Conservation (phyloP, 2,797 vertebrate species). For the Gallinago nigripennis region DNA sequence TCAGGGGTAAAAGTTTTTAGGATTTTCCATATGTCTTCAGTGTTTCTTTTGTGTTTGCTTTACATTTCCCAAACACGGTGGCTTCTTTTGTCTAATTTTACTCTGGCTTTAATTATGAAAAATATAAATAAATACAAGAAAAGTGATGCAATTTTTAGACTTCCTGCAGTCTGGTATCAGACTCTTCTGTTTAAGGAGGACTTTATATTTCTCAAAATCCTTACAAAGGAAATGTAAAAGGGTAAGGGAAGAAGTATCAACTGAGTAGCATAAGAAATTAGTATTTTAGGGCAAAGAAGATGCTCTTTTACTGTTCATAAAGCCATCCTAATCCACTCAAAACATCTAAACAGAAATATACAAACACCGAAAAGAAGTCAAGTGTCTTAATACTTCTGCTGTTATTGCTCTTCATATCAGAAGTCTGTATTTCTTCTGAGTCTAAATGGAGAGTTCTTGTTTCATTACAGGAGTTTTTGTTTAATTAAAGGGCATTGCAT, state of each 20-base stretch:
- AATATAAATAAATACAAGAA: conserved; percentile 10
- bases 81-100: conserved; percentile 20
- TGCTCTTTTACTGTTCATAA: background rate
- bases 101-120: conserved; percentile 10
- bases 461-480: background rate
- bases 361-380: background rate
- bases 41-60: background rate
- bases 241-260: background rate
- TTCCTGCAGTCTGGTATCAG: background rate
- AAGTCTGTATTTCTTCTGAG: background rate
- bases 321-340: background rate
- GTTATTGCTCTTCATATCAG: background rate
- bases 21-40: background rate
- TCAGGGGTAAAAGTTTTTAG: background rate
- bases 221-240: background rate
- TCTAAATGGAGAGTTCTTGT: background rate
- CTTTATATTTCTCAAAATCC: background rate
- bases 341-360: background rate
- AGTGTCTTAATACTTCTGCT: background rate
- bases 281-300: background rate
- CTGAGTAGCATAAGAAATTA: background rate
- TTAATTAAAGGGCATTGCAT: background rate
- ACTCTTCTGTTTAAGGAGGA: background rate
- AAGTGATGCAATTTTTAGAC: background rate
- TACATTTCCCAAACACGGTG: background rate